Conservation (phyloP, 2,888 invertebrate species). For the Caenorhabditis panamensis region DNA sequence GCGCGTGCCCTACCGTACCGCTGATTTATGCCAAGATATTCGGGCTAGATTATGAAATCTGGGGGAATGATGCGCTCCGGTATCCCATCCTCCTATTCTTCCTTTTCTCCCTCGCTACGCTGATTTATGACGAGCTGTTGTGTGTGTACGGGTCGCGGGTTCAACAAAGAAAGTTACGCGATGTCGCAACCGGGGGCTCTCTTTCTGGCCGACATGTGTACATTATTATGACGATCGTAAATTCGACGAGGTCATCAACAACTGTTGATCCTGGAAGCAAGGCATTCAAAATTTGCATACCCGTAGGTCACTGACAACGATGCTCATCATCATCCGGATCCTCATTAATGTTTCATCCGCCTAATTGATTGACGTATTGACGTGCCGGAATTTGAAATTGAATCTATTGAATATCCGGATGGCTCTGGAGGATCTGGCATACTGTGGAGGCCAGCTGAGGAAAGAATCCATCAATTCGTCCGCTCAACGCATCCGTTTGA, state of each 20-base stretch:
- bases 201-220: conserved; percentile 18
- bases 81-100: neutral
- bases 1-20: conserved; percentile 32
- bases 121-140: conserved; percentile 49
- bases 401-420: neutral
- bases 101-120: conserved; percentile 3
- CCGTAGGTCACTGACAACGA: neutral
- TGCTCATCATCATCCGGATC: neutral
- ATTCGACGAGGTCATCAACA: conserved; percentile 16
- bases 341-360: conserved; percentile 45
- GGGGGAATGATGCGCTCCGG: neutral
- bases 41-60: conserved; percentile 50
- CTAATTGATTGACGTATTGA: conserved; percentile 49
- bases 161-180: conserved; percentile 48
- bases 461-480: conserved; percentile 35
- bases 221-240: conserved; percentile 41
- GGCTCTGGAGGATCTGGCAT: conserved; percentile 17
- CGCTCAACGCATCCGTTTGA: conserved; percentile 57
- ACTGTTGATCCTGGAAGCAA: neutral
- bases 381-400: conserved; percentile 46
- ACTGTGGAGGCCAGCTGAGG: conserved; percentile 37
- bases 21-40: conserved; percentile 47
- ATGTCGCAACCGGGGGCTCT: conserved; percentile 32
- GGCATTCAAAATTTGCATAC: conserved; percentile 17
- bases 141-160: conserved; percentile 23